Conservation (phyloP, 92 coral and sea anemone species). For the Blastomussa wellsi region DNA sequence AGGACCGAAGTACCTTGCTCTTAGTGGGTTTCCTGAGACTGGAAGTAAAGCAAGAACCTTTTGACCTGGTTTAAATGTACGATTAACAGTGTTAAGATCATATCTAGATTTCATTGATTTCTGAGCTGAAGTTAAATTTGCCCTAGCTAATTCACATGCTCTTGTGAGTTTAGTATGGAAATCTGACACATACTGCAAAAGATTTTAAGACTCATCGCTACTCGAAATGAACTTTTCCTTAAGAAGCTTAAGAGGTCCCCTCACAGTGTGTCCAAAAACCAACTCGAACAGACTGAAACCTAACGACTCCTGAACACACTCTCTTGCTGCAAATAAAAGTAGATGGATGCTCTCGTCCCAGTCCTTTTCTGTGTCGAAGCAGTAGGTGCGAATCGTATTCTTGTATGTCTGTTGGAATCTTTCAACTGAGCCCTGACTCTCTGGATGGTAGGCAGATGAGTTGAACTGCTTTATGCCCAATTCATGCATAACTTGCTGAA, state of each 20-base stretch:
- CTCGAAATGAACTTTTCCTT: slow-evolving; percentile 47
- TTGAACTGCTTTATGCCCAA: slow-evolving; percentile 46
- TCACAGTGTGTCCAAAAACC: slow-evolving; percentile 60
- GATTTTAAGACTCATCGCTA: slow-evolving; percentile 17
- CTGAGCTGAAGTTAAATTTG: slow-evolving; percentile 32
- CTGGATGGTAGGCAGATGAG: slow-evolving; percentile 66
- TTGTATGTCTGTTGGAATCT: slow-evolving; percentile 58
- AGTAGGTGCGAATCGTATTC: slow-evolving; percentile 44
- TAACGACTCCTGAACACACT: slow-evolving; percentile 57
- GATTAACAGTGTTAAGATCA: slow-evolving; percentile 30
- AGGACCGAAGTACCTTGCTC: slow-evolving; percentile 37
- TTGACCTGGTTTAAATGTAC: slow-evolving; percentile 37
- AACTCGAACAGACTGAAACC: slow-evolving; percentile 70
- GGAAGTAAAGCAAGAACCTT: slow-evolving; percentile 49
- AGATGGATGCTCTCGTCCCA: slow-evolving; percentile 61
- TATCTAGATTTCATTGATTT: slow-evolving; percentile 36
- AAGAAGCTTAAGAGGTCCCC: slow-evolving; percentile 66
- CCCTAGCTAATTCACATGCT: slow-evolving; percentile 29
- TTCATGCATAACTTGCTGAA: slow-evolving; percentile 77
- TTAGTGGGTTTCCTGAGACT: slow-evolving; percentile 26
- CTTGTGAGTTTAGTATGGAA: slow-evolving; percentile 43
- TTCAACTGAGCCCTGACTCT: slow-evolving; percentile 58
- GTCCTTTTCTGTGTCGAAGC: slow-evolving; percentile 39
- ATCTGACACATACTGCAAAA: slow-evolving; percentile 48
- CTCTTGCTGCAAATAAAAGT: slow-evolving; percentile 49